Evolutionary conservation across 2,888 invertebrate genomes (phyloP), one percentile per base, ranked within the genome.

Genomic region (Cataglyphis cursor): DNA sequence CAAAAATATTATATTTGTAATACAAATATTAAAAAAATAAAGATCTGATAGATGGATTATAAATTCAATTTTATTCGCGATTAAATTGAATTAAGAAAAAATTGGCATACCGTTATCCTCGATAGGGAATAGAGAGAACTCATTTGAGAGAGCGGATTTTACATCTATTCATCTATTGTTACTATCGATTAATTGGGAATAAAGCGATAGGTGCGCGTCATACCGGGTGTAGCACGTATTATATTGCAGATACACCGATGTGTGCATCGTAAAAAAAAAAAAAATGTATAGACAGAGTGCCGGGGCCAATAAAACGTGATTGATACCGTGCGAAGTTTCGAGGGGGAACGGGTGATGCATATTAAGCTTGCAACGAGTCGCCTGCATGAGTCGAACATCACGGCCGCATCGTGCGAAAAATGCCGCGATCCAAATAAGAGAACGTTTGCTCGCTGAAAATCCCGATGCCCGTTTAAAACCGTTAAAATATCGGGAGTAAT

Each of bases 251-350:
- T 76, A 51, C 6, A 76, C 66, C 76, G 10, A 35, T 35, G 57
- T 66, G 76, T 76, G 57, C n/a, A 54, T 76, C 57, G 66, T 57
- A 57, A 76, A 76, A 76, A 76, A 76, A 76, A 35, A 35, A 76
- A 76, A 76, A 76, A 66, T 41, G 66, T 76, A 76, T 41, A 66
- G 68, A 66, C 66, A 66, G 65, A 51, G 24, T 35, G 73, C 44
- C 65, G n/a, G 66, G 66, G 41, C 66, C 76, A 76, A 76, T 76
- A 66, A 76, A 76, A 66, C 76, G 76, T 76, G 76, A 76, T 76
- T 66, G 76, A 76, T 76, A 66, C 41, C n/a, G 76, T 66, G 76
- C 76, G 68, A 76, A 76, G 28, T 57, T 48, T 76, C 65, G 51
- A 9, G 41, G 21, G 35, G 24, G 24, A 24, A 75, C 64, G 68